A percentile compares a stretch with the other conserved stretches of the same genome.
Conservation (phyloP, 2,113 vertebrate genomes). For the Colossoma macropomum region DNA sequence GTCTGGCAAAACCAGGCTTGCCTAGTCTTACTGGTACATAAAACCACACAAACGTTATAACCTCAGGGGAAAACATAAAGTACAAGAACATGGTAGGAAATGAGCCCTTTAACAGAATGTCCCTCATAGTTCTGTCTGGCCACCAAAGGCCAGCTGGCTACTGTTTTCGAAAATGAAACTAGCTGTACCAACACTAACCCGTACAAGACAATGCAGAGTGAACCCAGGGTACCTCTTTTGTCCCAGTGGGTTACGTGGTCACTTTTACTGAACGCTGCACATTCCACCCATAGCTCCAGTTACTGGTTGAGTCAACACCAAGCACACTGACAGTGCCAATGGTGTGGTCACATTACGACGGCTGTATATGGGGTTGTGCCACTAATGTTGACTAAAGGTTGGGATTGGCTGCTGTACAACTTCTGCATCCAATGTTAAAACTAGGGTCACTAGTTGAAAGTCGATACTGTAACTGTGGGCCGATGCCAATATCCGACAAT, state of each 20-base stretch:
- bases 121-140: neutral
- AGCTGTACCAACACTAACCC: neutral
- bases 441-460: too few relatives aligned
- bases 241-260: conserved; percentile 18
- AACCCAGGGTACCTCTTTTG: neutral
- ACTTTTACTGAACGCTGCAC: conserved; percentile 43
- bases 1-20: too few relatives aligned
- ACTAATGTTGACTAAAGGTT: neutral
- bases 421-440: too few relatives aligned
- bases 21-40: too few relatives aligned
- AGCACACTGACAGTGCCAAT: neutral
- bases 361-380: neutral
- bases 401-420: neutral
- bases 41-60: too few relatives aligned
- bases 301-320: neutral
- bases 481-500: too few relatives aligned
- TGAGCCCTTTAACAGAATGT: too few relatives aligned
- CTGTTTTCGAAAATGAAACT: neutral
- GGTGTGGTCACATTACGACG: neutral
- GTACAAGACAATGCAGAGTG: neutral
- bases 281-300: conserved; percentile 50
- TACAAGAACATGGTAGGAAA: too few relatives aligned
- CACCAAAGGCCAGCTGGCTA: neutral
- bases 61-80: too few relatives aligned
- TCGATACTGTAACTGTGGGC: too few relatives aligned